These are phyloP conservation scores for Akabosia matsudoensis DNA, from an alignment of 1,140 invertebrate species.

Conservation along the genomic window DNA sequence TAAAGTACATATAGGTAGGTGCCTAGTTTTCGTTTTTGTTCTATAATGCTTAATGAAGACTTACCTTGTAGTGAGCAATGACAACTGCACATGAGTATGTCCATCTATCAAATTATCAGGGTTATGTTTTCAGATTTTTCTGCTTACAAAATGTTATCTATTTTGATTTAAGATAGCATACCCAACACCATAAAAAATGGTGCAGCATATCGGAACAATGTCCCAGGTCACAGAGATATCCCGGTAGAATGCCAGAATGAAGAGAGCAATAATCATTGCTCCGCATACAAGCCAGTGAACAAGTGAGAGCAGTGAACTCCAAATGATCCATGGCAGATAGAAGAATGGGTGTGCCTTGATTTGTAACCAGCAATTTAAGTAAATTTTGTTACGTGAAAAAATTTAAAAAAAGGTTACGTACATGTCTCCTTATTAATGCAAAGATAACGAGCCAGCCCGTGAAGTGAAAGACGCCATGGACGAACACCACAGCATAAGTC, in stretches of 20 bases:
- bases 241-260: slow-evolving; percentile 11
- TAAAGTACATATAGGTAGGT: too few relatives aligned
- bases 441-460: slow-evolving; percentile 22
- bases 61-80: slow-evolving; percentile 38
- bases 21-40: background rate
- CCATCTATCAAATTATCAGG: background rate
- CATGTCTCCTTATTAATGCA: slow-evolving; percentile 20
- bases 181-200: background rate
- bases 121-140: background rate
- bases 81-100: slow-evolving; percentile 9
- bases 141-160: background rate
- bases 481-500: slow-evolving; percentile 17
- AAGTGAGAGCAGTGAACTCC: slow-evolving; percentile 23
- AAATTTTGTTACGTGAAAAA: background rate
- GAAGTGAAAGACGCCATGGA: slow-evolving; percentile 20
- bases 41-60: background rate
- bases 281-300: background rate
- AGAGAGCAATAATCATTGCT: slow-evolving; percentile 23
- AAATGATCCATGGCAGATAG: slow-evolving; percentile 39
- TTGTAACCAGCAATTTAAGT: too few relatives aligned
- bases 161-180: background rate
- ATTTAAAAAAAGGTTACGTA: background rate
- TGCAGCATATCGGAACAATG: slow-evolving; percentile 6
- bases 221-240: slow-evolving; percentile 29
- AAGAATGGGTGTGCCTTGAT: slow-evolving; percentile 6